A percentile compares a stretch with the other conserved stretches of the same genome.
phyloP scores from a whole-genome alignment of 92 coral and sea anemone genomes.

The Heteractis magnifica region DNA sequence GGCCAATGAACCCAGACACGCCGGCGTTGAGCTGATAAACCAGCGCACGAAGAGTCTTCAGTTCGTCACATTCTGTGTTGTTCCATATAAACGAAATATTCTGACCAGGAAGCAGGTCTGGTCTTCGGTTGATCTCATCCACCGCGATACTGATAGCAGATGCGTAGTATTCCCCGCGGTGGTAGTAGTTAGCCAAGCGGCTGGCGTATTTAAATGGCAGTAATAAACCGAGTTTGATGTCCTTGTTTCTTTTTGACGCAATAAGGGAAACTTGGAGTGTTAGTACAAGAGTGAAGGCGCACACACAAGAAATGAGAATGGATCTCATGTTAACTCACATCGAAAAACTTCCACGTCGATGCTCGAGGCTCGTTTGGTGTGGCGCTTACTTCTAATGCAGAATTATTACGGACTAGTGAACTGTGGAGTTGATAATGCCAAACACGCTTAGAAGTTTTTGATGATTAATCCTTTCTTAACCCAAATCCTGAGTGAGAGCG shows the following conservation, averaged over 20 bases:
- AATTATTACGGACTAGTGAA: neutral
- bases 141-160: conserved; percentile 91
- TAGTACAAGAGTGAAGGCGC: neutral
- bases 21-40: conserved; percentile 78
- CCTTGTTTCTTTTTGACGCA: conserved; percentile 4
- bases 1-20: conserved; percentile 88
- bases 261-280: neutral
- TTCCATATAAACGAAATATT: conserved; percentile 88
- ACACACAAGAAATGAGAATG: neutral
- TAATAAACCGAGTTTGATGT: conserved; percentile 79
- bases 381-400: neutral
- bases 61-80: conserved; percentile 82
- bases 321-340: neutral
- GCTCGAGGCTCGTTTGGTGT: neutral
- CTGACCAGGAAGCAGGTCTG: conserved; percentile 74
- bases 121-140: conserved; percentile 65
- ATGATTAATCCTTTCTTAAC: neutral
- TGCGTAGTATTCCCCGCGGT: conserved; percentile 79
- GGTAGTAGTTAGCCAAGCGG: conserved; percentile 67
- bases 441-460: neutral
- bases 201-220: conserved; percentile 71
- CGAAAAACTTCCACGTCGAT: neutral
- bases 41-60: conserved; percentile 68
- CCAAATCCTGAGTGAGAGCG: neutral
- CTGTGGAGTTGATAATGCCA: neutral